These are phyloP conservation scores for Cephus spinipes DNA, from an alignment of 2,888 invertebrate species.

Conservation along the genomic window DNA sequence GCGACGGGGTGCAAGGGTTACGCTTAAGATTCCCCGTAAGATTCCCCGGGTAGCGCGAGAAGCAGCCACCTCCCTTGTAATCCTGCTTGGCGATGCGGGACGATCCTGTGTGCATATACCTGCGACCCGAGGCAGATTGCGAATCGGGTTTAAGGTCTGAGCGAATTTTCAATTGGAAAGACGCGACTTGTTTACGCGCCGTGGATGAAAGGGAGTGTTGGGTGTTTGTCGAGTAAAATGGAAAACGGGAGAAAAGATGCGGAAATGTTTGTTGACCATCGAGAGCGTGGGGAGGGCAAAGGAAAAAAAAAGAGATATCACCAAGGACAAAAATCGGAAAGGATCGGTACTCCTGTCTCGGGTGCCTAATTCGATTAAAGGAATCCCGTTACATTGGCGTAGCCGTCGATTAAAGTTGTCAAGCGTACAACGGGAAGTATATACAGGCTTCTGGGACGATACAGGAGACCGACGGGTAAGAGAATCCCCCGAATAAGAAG, in stretches of 20 bases:
- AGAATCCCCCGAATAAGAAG: slow-evolving; percentile 16
- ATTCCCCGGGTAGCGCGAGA: neutral
- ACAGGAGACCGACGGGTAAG: slow-evolving; percentile 10
- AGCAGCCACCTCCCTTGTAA: neutral
- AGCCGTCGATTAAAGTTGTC: neutral
- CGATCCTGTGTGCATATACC: neutral
- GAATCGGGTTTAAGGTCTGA: neutral
- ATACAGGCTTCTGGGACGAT: slow-evolving; percentile 15
- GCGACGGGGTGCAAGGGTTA: neutral
- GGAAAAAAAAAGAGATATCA: slow-evolving; percentile 11
- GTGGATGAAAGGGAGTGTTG: neutral
- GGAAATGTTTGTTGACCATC: slow-evolving; percentile 5
- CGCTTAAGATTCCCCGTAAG: neutral
- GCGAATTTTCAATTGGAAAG: neutral
- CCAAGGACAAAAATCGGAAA: slow-evolving; percentile 4
- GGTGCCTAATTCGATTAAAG: neutral
- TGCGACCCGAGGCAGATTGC: neutral
- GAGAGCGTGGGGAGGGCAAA: neutral
- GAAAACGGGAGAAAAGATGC: slow-evolving; percentile 14
- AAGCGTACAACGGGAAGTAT: neutral
- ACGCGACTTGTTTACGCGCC: neutral
- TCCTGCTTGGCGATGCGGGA: neutral
- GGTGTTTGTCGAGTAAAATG: neutral
- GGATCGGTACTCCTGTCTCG: neutral
- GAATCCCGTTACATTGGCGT: neutral